Conservation (phyloP, 2,888 invertebrate genomes). For the Nemoura dubitans region DNA sequence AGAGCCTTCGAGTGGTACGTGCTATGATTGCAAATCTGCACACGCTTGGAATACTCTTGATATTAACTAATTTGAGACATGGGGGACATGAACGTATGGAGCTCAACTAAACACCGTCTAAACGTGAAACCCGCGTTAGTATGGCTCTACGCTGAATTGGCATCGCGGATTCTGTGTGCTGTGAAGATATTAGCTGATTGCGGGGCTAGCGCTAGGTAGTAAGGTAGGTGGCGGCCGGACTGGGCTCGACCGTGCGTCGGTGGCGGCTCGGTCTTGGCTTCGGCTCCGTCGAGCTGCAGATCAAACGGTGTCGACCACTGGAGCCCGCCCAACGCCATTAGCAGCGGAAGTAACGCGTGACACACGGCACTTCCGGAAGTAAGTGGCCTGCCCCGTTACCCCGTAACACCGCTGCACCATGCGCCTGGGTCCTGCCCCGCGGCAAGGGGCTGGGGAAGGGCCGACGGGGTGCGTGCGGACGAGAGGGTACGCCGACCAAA, state of each 20-base stretch:
- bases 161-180: neutral
- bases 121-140: too few species aligned
- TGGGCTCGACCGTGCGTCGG: neutral
- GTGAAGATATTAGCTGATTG: neutral
- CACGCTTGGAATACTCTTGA: neutral
- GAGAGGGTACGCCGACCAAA: neutral
- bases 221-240: neutral
- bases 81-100: neutral
- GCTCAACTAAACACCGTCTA: too few species aligned
- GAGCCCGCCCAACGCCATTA: conserved; percentile 34
- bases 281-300: neutral
- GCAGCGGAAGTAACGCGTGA: conserved; percentile 33
- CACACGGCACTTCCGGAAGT: conserved; percentile 39
- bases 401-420: neutral
- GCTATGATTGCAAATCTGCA: neutral
- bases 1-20: neutral
- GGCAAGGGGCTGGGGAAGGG: neutral
- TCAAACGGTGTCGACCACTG: neutral
- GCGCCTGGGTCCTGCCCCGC: neutral
- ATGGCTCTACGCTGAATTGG: neutral
- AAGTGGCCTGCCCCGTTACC: neutral
- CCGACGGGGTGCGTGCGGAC: neutral
- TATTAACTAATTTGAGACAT: neutral
- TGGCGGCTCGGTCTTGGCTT: neutral
- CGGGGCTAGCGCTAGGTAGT: neutral